Base-by-base conservation (phyloP, 1,140 invertebrate species). In the Formica selysi region DNA sequence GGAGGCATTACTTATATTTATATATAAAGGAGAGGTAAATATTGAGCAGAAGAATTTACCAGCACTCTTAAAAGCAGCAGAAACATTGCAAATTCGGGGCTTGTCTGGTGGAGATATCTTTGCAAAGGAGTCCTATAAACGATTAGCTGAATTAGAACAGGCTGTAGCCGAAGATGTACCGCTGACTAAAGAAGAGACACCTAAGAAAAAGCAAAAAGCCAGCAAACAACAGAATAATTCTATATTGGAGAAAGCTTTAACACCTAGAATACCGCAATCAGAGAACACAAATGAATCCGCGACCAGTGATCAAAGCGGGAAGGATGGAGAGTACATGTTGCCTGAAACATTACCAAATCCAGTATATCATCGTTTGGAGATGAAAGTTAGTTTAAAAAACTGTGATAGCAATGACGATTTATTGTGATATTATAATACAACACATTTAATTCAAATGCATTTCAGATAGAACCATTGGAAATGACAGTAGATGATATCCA, bases 21-120 rank as follows among this genome's bases (percentile, higher is more conserved):
- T 97, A 93, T 97, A 97, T 85, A 96, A 96, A 89, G 96, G 96
- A 19, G 96, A 97, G 92, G 96, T 97, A 4, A 97, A 96, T 93
- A 96, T 97, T 29, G 96, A 96, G 65, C 96, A 97, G 80, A 96
- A 96, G 86, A 96, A 96, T 92, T 93, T 97, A 80, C 96, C 96
- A 32, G 94, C 96, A 10, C 92, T 97, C 2, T 92, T 97, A 61
- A 96, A 96, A 91, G 96, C 96, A 57, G 96, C 96, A 8, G 96
- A 97, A 90, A 96, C 96, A 0, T 90, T 97, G 29, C 96, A 96
- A 91, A 97, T 97, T 80, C 96, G 96, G 90, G 96, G 96, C 4
- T 92, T 97, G 19, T 96, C 96, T 1, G 96, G 96, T 16, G 95
- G 92, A 11, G 94, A 94, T 78, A 94, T 94, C 62, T 94, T 94